Evolutionary conservation across 2,797 vertebrate genomes (phyloP).

Genomic region (Hypotaenidia philippensis): DNA sequence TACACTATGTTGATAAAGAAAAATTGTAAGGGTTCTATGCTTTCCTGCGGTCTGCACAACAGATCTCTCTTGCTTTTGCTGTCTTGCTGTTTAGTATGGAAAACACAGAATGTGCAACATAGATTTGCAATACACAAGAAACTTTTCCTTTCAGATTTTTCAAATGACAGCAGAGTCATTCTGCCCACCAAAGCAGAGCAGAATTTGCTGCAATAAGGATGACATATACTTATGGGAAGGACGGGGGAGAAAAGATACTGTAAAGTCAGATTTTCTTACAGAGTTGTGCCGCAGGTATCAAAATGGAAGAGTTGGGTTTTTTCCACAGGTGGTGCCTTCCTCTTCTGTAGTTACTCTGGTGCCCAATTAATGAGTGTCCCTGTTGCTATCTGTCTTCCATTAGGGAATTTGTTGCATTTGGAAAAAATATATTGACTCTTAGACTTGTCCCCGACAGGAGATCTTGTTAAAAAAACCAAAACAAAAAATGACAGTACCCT

Average conservation of each 20-base stretch:
- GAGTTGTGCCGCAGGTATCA: background rate
- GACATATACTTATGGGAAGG: background rate
- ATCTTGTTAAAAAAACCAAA: background rate
- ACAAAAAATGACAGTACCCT: background rate
- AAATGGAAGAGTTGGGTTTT: background rate
- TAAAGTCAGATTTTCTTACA: background rate
- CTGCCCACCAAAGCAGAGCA: background rate
- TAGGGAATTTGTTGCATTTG: background rate
- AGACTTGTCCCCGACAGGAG: background rate
- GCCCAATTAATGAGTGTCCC: background rate
- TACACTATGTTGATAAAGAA: background rate
- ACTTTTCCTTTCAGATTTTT: background rate
- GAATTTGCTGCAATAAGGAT: background rate
- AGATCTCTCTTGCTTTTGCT: background rate
- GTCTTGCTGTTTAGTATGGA: background rate
- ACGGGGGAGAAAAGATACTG: background rate
- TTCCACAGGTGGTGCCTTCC: background rate
- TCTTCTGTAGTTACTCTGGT: background rate
- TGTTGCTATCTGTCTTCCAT: background rate
- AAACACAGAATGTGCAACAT: background rate
- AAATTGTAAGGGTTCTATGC: background rate
- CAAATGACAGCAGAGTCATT: background rate
- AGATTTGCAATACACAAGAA: background rate
- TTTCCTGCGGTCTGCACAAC: background rate
- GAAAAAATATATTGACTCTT: background rate